Evolutionary conservation across 2,888 invertebrate genomes (phyloP).

Genomic region (Camptogramma bilineatum): DNA sequence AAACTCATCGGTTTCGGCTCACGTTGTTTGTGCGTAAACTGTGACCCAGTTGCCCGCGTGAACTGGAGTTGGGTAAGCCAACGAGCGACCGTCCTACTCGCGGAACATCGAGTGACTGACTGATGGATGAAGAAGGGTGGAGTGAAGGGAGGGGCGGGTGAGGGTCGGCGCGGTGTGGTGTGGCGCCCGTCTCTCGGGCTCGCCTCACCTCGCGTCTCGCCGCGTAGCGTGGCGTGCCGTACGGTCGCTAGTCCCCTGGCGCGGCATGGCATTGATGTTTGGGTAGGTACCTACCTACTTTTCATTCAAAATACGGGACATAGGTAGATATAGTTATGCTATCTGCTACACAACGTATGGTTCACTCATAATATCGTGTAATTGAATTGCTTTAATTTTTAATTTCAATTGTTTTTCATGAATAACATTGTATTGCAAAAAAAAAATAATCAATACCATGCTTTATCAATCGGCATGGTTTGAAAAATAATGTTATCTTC

Average conservation of each 20-base stretch:
- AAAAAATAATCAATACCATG: too few species aligned
- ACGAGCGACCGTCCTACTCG: conserved; percentile 65
- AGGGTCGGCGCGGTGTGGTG: conserved; percentile 60
- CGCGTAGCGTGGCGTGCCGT: conserved; percentile 47
- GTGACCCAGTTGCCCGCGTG: conserved; percentile 83
- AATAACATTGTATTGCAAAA: too few species aligned
- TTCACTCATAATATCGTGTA: neutral
- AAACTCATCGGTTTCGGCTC: conserved; percentile 58
- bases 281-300: conserved; percentile 27
- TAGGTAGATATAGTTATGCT: neutral
- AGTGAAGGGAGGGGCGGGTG: conserved; percentile 60
- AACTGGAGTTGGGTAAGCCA: conserved; percentile 59
- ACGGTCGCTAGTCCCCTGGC: conserved; percentile 34
- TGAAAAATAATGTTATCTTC: too few species aligned
- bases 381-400: too few species aligned
- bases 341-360: neutral
- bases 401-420: too few species aligned
- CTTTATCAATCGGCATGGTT: too few species aligned
- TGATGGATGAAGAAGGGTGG: conserved; percentile 69
- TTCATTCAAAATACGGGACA: conserved; percentile 10
- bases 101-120: conserved; percentile 78
- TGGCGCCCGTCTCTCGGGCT: conserved; percentile 44
- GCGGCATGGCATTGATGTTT: conserved; percentile 47
- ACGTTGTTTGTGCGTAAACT: conserved; percentile 65
- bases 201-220: conserved; percentile 41